A percentile compares a stretch with the other conserved stretches of the same genome.
Conservation (phyloP, 1,140 invertebrate genomes). For the Drosophila simulans region DNA sequence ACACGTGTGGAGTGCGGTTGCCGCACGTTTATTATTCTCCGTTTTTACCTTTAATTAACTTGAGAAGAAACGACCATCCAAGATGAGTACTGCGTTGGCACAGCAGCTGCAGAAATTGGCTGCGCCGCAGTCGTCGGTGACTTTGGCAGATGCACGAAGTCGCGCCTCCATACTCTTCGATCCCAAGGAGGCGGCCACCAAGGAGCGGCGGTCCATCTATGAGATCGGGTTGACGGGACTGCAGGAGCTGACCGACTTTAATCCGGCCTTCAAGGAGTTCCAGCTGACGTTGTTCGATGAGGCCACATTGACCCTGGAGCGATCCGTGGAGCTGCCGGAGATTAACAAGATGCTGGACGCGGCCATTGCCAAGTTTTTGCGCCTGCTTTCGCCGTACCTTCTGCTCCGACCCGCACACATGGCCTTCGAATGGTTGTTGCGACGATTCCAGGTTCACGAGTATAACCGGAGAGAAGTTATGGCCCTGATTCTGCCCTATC, state of each 20-base stretch:
- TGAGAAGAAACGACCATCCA: constrained; percentile 7
- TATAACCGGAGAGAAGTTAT: constrained; percentile 94
- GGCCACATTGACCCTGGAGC: constrained; percentile 90
- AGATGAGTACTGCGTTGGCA: constrained; percentile 90
- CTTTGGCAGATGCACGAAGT: constrained; percentile 89
- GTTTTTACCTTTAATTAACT: background rate
- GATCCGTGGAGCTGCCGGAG: constrained; percentile 90
- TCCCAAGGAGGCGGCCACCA: constrained; percentile 93
- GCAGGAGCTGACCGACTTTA: constrained; percentile 90
- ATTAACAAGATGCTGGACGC: constrained; percentile 91
- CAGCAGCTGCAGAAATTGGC: constrained; percentile 92
- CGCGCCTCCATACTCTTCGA: constrained; percentile 94
- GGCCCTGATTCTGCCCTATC: constrained; percentile 93
- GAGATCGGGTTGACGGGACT: constrained; percentile 94
- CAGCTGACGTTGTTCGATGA: constrained; percentile 91
- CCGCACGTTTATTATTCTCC: constrained; percentile 9
- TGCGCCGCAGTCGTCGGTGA: constrained; percentile 90
- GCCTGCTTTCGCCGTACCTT: constrained; percentile 94
- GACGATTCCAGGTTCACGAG: constrained; percentile 94
- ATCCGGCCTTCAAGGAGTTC: constrained; percentile 90
- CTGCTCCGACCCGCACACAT: constrained; percentile 93
- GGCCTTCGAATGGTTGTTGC: constrained; percentile 96
- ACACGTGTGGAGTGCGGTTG: constrained; percentile 39
- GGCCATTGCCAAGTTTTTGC: constrained; percentile 92
- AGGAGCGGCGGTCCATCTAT: constrained; percentile 93